Percentiles rank a stretch among this genome's conserved stretches.
Evolutionary conservation across 2,888 invertebrate species (phyloP).

Genomic region (Rhabditophanes sp.): DNA sequence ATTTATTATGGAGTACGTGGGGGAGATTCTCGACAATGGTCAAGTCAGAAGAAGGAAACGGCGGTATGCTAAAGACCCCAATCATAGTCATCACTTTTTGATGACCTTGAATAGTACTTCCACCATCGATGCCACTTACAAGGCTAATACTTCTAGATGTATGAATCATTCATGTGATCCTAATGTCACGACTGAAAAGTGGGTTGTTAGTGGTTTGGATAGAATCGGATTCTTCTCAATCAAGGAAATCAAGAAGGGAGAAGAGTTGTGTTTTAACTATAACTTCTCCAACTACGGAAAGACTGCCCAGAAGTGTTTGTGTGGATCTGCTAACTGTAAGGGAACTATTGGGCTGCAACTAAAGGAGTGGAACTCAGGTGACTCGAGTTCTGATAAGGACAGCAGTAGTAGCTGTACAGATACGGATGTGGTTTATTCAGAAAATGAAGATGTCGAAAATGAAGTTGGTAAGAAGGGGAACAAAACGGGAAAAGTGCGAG

Average conservation of each 20-base stretch:
- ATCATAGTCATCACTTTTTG: conserved; percentile 26
- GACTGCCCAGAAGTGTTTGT: conserved; percentile 86
- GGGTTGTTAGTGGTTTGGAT: conserved; percentile 2
- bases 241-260: conserved; percentile 63
- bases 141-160: conserved; percentile 86
- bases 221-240: conserved; percentile 79
- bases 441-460: too few relatives aligned
- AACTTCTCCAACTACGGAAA: conserved; percentile 63
- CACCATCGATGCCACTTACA: conserved; percentile 84
- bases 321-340: conserved; percentile 70
- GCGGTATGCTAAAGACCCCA: conserved; percentile 60
- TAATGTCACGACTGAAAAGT: conserved; percentile 89
- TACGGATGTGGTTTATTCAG: too few relatives aligned
- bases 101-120: conserved; percentile 52
- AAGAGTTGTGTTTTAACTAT: conserved; percentile 96
- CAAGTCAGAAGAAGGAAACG: conserved; percentile 74
- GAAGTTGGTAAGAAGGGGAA: too few relatives aligned
- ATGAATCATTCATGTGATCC: conserved; percentile 98
- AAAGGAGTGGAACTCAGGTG: too few relatives aligned
- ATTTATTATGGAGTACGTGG: conserved; percentile 95
- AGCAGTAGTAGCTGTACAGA: too few relatives aligned
- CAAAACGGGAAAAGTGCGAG: too few relatives aligned
- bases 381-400: too few relatives aligned
- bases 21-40: conserved; percentile 81
- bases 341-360: conserved; percentile 98